phyloP scores from a whole-genome alignment of 2,113 vertebrate species.

The Scatophagus argus region DNA sequence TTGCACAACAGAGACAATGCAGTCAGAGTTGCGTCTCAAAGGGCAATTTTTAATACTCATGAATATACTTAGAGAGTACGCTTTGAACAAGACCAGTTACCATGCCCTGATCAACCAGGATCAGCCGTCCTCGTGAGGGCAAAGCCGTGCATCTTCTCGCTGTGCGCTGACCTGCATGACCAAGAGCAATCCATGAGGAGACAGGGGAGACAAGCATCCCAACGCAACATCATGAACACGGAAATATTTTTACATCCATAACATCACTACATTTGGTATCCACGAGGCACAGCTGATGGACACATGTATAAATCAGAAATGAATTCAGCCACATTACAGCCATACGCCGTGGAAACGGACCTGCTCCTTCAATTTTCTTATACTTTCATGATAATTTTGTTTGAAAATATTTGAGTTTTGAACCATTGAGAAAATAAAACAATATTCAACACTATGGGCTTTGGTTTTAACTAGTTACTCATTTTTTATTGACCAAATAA shows the following conservation, averaged over 20 bases:
- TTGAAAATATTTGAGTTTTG: background rate
- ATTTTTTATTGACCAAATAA: background rate
- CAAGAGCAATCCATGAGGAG: constrained; percentile 4
- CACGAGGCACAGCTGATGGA: background rate
- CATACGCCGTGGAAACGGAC: no score
- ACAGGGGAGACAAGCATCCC: background rate
- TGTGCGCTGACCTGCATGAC: constrained; percentile 5
- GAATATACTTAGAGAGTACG: background rate
- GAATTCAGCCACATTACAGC: fast-evolving
- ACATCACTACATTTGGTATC: background rate
- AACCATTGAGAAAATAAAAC: background rate
- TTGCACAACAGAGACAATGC: constrained; percentile 71
- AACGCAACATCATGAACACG: background rate
- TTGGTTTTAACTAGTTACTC: background rate
- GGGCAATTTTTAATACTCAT: constrained; percentile 47
- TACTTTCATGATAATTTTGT: no score
- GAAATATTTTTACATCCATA: background rate
- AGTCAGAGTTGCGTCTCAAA: constrained; percentile 71
- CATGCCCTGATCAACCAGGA: background rate
- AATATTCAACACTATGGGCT: background rate
- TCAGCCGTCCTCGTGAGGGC: background rate
- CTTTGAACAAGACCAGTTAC: constrained; percentile 8
- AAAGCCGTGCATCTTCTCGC: background rate
- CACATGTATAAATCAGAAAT: background rate
- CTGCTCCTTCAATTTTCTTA: no score